Evolutionary conservation across 2,797 vertebrate species (phyloP), one percentile per base, ranked within the genome.

Genomic region (Craterocephalus amniculus): DNA sequence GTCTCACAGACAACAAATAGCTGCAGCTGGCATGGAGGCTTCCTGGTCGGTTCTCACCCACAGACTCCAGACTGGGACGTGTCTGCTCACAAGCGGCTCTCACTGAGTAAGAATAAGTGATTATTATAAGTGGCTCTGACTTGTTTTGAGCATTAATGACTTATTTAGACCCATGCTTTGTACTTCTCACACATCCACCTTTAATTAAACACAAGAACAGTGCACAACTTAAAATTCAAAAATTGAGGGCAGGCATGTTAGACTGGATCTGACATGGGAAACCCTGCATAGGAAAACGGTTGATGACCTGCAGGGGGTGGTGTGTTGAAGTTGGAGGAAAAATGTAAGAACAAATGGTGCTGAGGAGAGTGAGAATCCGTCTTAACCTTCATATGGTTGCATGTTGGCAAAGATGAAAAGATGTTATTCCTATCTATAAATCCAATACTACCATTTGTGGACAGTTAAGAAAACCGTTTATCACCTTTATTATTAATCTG

Each of bases 1-100:
- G 85, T 88, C 83, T 91, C 77, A 72, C 90, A 87, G 93, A 92
- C 92, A 94, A 93, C 95, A 94, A 95, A 95, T 94, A 90, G 92
- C 91, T 94, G 92, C 91, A 93, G 94, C 94, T 93, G 93, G 81
- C 89, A 90, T 72, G 79, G 79, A 83, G 78, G 83, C 69, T 69
- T 72, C 77, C 81, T 61, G 49, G 59, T 83, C 35, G 74, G 83
- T 92, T 92, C 89, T 89, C 91, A 91, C 86, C 87, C 84, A 63
- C 62, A 72, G 78, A 78, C 75, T 75, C 72, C 62, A 52, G 78
- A 86, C 75, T 70, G 63, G 60, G 76, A 67, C 58, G 6, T 69
- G 89, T 90, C 88, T 91, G 81, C 70, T 67, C 74, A 11, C 29
- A 70, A 56, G 67, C 69, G 48, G 83, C 78, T 83, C 85, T 81